Base-by-base conservation (phyloP, 1,140 invertebrate genomes). In the Harpegnathos saltator region DNA sequence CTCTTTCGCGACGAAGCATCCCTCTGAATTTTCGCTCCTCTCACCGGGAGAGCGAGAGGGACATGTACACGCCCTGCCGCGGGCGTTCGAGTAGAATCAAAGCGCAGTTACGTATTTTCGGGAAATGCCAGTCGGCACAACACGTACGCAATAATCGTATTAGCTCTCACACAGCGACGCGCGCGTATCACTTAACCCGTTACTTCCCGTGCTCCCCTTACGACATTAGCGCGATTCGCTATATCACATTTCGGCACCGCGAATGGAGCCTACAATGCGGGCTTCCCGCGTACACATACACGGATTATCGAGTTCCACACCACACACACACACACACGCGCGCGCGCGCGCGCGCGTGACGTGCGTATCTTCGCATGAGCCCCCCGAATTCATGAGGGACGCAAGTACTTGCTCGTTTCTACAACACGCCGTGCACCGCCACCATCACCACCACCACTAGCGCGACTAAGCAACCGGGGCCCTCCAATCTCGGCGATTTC, bases 171-270 rank as follows among this genome's bases (percentile, higher is more conserved):
- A 75, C n/a, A 29, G 71, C 14, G 26, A 4, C 58, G 38, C 26
- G 19, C 58, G 44, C 50, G 14, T 48, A 63, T 63, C 50, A 26
- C 52, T 69, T 54, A 66, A 77, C 48, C 74, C 52, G 58, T 69
- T 56, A 48, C 54, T 52, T 80, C 52, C 69, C 33, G 22, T 80
- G 48, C 71, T 22, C 33, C 75, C 33, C 7, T 58, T 71, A 78
- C 17, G 33, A 44, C 56, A 56, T 58, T 71, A 69, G 59, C 65
- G 22, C 24, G 65, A 80, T 80, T 80, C 24, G 65, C 65, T 29
- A 4, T 80, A 80, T 80, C 65, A 48, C 75, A 58, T 80, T 80
- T 71, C 75, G 75, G 75, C 33, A 33, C 22, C 38, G 52, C 24
- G 33, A 17, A n/a, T n/a, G n/a, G n/a, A 29, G 33, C 63, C 44